Conservation (phyloP, 2,888 invertebrate species). For the Phyllotreta striolata region DNA sequence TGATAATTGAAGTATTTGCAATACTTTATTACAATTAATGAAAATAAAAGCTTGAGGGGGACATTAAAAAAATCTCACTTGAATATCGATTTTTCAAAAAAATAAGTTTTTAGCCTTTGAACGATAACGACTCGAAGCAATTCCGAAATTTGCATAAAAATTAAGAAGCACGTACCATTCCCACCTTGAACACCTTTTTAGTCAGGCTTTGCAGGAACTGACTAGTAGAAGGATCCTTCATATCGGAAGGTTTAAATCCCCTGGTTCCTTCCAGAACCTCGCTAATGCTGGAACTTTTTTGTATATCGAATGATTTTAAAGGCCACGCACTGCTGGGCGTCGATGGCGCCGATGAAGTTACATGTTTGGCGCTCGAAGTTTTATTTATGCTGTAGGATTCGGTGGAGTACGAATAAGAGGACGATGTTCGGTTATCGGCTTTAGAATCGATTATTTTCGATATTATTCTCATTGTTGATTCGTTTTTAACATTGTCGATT, state of each 20-base stretch:
- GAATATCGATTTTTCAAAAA: too few relatives aligned
- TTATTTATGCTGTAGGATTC: conserved; percentile 47
- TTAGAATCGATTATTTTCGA: conserved; percentile 51
- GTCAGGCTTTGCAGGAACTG: conserved; percentile 83
- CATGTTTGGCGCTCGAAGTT: conserved; percentile 46
- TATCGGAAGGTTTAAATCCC: conserved; percentile 87
- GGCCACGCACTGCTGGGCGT: conserved; percentile 45
- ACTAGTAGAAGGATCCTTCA: conserved; percentile 81
- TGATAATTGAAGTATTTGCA: too few relatives aligned
- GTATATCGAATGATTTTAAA: conserved; percentile 44
- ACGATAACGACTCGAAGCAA: too few relatives aligned
- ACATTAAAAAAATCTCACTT: too few relatives aligned
- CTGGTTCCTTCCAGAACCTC: conserved; percentile 74
- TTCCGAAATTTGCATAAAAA: background rate
- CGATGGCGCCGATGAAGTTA: conserved; percentile 46
- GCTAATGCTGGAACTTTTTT: conserved; percentile 55
- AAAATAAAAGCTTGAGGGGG: too few relatives aligned
- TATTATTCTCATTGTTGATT: conserved; percentile 48
- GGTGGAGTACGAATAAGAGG: conserved; percentile 44
- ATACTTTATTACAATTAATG: too few relatives aligned
- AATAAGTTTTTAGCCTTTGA: too few relatives aligned
- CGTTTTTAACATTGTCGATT: background rate
- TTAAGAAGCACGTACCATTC: conserved; percentile 72
- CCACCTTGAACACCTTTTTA: conserved; percentile 82
- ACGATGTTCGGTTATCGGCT: conserved; percentile 34